These are phyloP conservation scores for Herpetotheres cachinnans DNA, from an alignment of 2,113 vertebrate species.

Conservation along the genomic window DNA sequence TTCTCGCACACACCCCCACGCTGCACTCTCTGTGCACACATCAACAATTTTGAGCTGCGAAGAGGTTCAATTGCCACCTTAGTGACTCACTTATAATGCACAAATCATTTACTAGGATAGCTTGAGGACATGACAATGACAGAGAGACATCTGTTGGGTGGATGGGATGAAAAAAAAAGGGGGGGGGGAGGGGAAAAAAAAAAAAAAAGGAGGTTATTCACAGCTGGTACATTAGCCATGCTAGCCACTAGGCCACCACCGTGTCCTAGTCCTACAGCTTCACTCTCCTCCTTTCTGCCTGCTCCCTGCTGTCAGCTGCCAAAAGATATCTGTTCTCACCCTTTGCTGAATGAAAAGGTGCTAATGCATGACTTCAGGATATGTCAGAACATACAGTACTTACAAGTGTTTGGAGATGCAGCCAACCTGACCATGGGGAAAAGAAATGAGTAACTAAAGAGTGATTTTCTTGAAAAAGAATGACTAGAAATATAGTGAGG, in stretches of 20 bases:
- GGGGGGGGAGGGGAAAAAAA: rapidly evolving
- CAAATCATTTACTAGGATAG: conserved; percentile 78
- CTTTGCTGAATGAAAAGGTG: conserved; percentile 86
- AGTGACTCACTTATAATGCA: conserved; percentile 75
- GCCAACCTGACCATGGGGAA: conserved; percentile 77
- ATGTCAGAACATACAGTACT: conserved; percentile 89
- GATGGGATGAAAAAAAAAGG: background rate
- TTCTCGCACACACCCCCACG: background rate
- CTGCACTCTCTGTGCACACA: conserved; percentile 64
- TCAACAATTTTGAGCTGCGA: conserved; percentile 80
- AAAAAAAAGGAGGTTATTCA: conserved; percentile 59
- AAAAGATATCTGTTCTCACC: conserved; percentile 93
- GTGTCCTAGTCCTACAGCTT: conserved; percentile 73
- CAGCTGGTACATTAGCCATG: conserved; percentile 78
- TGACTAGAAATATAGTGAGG: background rate
- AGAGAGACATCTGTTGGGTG: conserved; percentile 80
- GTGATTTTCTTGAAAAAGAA: conserved; percentile 52
- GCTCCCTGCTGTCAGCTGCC: conserved; percentile 84
- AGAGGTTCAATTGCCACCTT: conserved; percentile 79
- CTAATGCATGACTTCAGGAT: conserved; percentile 91
- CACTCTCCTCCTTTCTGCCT: conserved; percentile 69
- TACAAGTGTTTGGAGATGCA: conserved; percentile 82
- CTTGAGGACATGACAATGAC: conserved; percentile 80
- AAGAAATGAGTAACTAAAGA: conserved; percentile 70
- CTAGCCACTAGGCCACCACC: conserved; percentile 77